These are phyloP conservation scores for Patella vulgata DNA, from an alignment of 1,140 invertebrate genomes.

Conservation along the genomic window DNA sequence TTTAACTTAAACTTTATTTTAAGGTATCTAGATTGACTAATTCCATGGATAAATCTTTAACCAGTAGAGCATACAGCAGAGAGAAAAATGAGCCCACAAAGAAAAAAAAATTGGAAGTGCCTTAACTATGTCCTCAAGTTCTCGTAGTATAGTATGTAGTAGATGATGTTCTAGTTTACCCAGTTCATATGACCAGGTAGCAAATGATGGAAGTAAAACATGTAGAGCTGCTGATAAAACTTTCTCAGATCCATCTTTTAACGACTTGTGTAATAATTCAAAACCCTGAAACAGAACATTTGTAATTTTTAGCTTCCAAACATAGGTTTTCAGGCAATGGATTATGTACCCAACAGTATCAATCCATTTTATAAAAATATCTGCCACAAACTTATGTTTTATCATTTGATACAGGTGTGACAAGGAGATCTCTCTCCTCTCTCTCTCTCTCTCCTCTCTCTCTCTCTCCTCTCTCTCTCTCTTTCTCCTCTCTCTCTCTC, in stretches of 20 bases:
- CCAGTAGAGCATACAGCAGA: conserved; percentile 14
- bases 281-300: conserved; percentile 43
- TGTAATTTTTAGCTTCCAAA: not conserved
- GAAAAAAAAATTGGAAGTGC: conserved; percentile 39
- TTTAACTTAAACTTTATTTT: too few species aligned
- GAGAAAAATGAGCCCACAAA: conserved; percentile 20
- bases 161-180: conserved; percentile 67
- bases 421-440: too few species aligned
- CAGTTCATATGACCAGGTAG: conserved; percentile 74
- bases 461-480: too few species aligned
- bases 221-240: conserved; percentile 64
- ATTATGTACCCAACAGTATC: too few species aligned
- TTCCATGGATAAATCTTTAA: too few species aligned
- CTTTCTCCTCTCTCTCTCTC: too few species aligned
- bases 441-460: too few species aligned
- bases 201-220: conserved; percentile 67
- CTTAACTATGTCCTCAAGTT: conserved; percentile 64
- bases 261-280: conserved; percentile 51
- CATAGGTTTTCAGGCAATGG: not conserved
- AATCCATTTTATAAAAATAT: too few species aligned
- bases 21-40: too few species aligned
- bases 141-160: conserved; percentile 55
- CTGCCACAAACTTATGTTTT: too few species aligned
- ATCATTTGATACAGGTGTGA: too few species aligned
- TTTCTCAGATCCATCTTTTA: conserved; percentile 55